A percentile compares a stretch with the other conserved stretches of the same genome.
phyloP scores from a whole-genome alignment of 2,888 invertebrate species.

The Dolomedes plantarius region DNA sequence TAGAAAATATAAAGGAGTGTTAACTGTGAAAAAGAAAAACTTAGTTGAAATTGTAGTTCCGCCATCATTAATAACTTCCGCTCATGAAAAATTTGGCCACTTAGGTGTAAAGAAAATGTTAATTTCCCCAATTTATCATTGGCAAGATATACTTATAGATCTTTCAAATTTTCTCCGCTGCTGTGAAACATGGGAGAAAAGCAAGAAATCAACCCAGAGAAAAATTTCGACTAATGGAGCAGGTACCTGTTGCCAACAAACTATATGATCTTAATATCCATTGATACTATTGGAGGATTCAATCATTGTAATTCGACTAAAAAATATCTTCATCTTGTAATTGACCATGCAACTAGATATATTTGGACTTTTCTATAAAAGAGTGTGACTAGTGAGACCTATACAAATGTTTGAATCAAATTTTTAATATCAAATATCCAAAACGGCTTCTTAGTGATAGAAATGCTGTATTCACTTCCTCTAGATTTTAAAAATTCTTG shows the following conservation, averaged over 20 bases:
- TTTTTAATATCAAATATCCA: background rate
- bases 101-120: conserved; percentile 2
- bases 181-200: background rate
- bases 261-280: background rate
- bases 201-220: background rate
- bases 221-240: background rate
- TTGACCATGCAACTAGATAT: background rate
- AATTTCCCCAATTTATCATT: background rate
- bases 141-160: background rate
- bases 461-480: background rate
- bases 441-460: background rate
- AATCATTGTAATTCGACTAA: background rate
- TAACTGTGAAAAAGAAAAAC: background rate
- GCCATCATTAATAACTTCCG: background rate
- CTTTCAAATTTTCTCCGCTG: background rate
- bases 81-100: background rate
- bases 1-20: too few relatives aligned
- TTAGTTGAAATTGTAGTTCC: background rate
- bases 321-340: background rate
- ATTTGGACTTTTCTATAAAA: background rate
- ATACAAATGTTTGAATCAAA: background rate
- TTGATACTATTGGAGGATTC: background rate
- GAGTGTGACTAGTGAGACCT: background rate
- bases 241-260: background rate
- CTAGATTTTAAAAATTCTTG: conserved; percentile 1